Evolutionary conservation across 2,888 invertebrate genomes (phyloP).

Genomic region (Bombylius discolor): DNA sequence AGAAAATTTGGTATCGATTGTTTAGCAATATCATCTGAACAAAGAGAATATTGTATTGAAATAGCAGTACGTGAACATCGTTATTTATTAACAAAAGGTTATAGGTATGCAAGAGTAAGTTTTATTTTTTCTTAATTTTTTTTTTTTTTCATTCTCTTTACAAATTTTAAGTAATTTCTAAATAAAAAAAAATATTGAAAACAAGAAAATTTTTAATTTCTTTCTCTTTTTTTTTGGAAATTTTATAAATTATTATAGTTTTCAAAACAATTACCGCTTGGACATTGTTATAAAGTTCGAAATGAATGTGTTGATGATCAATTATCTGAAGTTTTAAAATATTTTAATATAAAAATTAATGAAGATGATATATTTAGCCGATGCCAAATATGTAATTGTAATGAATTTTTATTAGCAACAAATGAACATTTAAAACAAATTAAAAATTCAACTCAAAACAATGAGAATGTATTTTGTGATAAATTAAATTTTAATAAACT

Average conservation of each 20-base stretch:
- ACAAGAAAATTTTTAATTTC: not conserved
- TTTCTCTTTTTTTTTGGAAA: not conserved
- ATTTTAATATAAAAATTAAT: constrained; percentile 50
- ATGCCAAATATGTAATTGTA: constrained; percentile 50
- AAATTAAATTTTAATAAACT: not conserved
- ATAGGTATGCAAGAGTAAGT: constrained; percentile 35
- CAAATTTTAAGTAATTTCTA: too few species aligned
- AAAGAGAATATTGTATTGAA: constrained; percentile 41
- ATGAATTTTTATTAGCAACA: constrained; percentile 14
- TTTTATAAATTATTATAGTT: constrained; percentile 22
- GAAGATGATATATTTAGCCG: constrained; percentile 55
- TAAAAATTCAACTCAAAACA: not conserved
- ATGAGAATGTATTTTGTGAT: not conserved
- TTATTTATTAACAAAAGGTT: constrained; percentile 44
- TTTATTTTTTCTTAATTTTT: not conserved
- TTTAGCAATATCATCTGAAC: constrained; percentile 38
- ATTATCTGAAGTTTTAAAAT: constrained; percentile 48
- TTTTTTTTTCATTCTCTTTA: not conserved
- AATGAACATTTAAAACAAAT: constrained; percentile 5
- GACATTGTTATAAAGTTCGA: constrained; percentile 40
- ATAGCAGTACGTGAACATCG: constrained; percentile 41
- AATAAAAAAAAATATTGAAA: not conserved
- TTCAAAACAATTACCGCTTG: constrained; percentile 14
- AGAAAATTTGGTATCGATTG: constrained; percentile 51
- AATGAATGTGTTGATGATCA: constrained; percentile 47